phyloP scores from a whole-genome alignment of 1,140 invertebrate genomes.

The Copidosoma floridanum region DNA sequence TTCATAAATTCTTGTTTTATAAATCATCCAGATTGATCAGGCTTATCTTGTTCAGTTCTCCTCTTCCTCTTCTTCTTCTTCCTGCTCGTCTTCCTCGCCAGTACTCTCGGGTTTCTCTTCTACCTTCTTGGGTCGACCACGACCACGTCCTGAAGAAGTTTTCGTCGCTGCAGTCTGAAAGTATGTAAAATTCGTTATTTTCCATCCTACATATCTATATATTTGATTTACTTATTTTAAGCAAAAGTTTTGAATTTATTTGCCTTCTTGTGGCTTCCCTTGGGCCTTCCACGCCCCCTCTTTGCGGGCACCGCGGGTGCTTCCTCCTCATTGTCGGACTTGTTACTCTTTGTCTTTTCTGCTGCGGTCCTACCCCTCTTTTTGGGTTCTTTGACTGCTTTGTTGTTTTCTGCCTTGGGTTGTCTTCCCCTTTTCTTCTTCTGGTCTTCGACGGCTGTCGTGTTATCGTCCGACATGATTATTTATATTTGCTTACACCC shows the following conservation, averaged over 20 bases:
- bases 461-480: conserved; percentile 56
- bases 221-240: neutral
- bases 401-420: conserved; percentile 50
- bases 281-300: conserved; percentile 55
- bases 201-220: neutral
- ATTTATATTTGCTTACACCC: too few relatives aligned
- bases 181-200: conserved; percentile 1
- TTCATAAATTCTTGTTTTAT: conserved; percentile 31
- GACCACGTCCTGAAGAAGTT: conserved; percentile 45
- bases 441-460: conserved; percentile 52
- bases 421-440: conserved; percentile 56
- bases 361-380: conserved; percentile 49
- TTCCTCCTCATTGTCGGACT: conserved; percentile 54
- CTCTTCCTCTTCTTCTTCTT: conserved; percentile 56
- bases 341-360: conserved; percentile 55
- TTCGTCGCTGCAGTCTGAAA: conserved; percentile 44
- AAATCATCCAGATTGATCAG: too few relatives aligned
- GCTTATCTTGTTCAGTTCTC: conserved; percentile 48
- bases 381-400: conserved; percentile 51
- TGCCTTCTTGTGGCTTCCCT: conserved; percentile 56
- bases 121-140: conserved; percentile 55
- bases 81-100: conserved; percentile 55
- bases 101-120: conserved; percentile 57
- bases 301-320: conserved; percentile 53
- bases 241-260: neutral